These are phyloP conservation scores for Lamellibrachia columna DNA, from an alignment of 2,888 invertebrate genomes.

Conservation along the genomic window DNA sequence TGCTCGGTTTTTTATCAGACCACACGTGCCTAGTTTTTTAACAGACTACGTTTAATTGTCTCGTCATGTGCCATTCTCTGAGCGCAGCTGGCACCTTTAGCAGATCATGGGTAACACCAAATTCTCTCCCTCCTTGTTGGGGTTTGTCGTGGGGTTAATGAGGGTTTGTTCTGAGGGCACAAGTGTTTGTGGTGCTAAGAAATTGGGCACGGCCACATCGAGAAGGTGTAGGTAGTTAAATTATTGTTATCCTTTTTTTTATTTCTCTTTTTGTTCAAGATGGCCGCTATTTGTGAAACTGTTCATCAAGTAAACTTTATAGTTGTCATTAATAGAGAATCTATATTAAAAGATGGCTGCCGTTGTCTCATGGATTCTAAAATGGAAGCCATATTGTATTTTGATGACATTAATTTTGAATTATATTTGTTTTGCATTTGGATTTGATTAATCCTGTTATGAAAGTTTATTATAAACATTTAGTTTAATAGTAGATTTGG, in stretches of 20 bases:
- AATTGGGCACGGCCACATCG: not conserved
- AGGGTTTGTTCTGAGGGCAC: not conserved
- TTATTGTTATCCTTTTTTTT: not conserved
- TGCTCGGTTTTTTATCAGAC: not conserved
- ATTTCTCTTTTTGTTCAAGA: not conserved
- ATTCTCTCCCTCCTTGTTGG: not conserved
- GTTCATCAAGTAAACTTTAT: too few species aligned
- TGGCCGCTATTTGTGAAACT: not conserved
- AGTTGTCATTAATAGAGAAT: too few species aligned
- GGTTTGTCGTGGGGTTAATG: not conserved
- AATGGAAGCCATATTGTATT: not conserved
- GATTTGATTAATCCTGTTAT: not conserved
- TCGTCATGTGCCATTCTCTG: not conserved
- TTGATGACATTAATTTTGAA: not conserved
- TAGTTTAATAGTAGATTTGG: not conserved
- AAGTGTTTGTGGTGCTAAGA: not conserved
- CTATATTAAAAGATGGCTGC: not conserved
- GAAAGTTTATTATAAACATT: not conserved
- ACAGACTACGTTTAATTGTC: not conserved
- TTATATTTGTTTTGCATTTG: not conserved
- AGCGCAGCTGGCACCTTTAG: not conserved
- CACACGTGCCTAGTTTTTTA: constrained; percentile 13
- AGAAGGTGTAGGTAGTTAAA: not conserved
- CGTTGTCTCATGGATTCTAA: not conserved
- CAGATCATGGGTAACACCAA: not conserved